Conservation (phyloP, 2,888 invertebrate species). For the Melanchra persicariae region DNA sequence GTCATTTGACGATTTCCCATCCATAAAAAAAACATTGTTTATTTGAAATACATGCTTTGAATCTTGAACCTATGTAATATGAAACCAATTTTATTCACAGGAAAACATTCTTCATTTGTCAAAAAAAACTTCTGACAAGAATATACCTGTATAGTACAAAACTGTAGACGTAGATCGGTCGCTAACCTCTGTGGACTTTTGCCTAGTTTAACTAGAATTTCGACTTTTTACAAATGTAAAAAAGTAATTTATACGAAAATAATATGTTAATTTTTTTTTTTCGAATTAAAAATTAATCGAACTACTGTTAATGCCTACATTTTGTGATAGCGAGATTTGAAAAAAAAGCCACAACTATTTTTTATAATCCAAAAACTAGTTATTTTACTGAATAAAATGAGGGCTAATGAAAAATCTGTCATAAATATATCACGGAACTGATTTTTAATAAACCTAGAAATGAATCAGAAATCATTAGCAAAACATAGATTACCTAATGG, state of each 20-base stretch:
- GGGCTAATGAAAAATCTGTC: not conserved
- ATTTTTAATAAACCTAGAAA: slow-evolving; percentile 8
- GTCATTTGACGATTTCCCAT: too few relatives aligned
- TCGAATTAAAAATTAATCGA: not conserved
- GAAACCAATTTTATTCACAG: not conserved
- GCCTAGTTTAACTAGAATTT: not conserved
- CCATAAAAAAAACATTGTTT: too few relatives aligned
- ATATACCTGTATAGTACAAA: not conserved
- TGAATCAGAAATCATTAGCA: slow-evolving; percentile 29
- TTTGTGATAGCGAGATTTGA: not conserved
- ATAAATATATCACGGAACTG: slow-evolving; percentile 15
- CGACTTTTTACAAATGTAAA: not conserved
- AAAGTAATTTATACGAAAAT: not conserved
- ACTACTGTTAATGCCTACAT: not conserved
- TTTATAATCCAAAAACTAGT: not conserved
- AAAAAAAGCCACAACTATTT: not conserved
- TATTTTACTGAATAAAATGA: not conserved
- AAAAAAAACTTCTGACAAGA: too few relatives aligned
- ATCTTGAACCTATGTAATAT: too few relatives aligned
- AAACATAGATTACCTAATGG: slow-evolving; percentile 32
- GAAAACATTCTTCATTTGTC: not conserved
- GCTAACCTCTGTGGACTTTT: not conserved
- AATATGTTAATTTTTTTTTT: not conserved
- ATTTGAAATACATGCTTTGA: too few relatives aligned
- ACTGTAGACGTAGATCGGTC: not conserved